Conservation (phyloP, 2,888 invertebrate species). For the Nebria salina region DNA sequence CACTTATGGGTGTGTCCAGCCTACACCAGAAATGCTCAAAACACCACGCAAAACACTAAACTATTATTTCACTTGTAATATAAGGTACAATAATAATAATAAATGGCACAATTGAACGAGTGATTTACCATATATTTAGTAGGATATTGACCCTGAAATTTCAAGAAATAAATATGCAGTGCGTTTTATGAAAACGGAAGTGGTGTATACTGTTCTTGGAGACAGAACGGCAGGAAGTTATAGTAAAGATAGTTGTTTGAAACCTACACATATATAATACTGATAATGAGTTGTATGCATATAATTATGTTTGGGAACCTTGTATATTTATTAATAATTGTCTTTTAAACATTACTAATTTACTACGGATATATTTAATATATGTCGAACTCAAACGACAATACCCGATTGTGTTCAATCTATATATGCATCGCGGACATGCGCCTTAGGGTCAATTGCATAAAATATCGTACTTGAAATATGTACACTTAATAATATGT, state of each 20-base stretch:
- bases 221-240: background rate
- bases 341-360: background rate
- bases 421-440: too few species aligned
- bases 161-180: background rate
- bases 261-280: background rate
- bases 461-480: too few species aligned
- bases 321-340: background rate
- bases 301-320: conserved; percentile 1
- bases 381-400: background rate
- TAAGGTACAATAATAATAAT: background rate
- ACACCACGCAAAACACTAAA: background rate
- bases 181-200: background rate
- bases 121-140: background rate
- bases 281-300: background rate
- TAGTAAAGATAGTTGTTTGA: background rate
- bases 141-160: conserved; percentile 1
- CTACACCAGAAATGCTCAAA: background rate
- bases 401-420: background rate
- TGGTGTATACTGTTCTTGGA: conserved; percentile 8
- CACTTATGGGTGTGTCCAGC: background rate
- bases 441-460: too few species aligned
- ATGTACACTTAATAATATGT: too few species aligned
- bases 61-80: background rate
- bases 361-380: too few species aligned
- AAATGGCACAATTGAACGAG: background rate